Evolutionary conservation across 2,797 vertebrate genomes (phyloP), one percentile per base, ranked within the genome.

Genomic region (Nothura maculosa): DNA sequence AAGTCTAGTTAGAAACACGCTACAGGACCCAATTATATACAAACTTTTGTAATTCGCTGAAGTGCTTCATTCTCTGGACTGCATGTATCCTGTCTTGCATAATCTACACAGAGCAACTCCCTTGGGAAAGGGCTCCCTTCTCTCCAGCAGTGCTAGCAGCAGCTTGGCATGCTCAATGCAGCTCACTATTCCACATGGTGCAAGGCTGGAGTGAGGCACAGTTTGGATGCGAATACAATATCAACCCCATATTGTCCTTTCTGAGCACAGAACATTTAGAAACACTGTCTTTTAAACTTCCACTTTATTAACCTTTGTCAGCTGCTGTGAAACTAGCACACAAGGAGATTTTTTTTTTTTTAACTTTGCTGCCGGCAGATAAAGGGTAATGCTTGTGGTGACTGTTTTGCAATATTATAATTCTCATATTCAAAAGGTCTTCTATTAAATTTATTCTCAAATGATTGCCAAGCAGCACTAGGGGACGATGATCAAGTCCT

Each of bases 261-360:
- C 86, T 64, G 54, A 89, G 54, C 67, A 73, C 68, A 85, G 92
- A 93, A 96, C 82, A 80, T 87, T 62, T 75, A 94, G 80, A 93
- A 97, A 92, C 15, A 9, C 12, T 90, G 66, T 66, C 88, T 97
- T 96, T 80, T 89, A 95, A 96, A 81, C 61, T 25, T 81, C 85
- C 68, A 20, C 96, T 97, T 98, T 96, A 96, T 97, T 98, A 97
- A 98, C 95, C 97, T 98, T 97, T 97, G 93, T 96, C 96, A 96
- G 81, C 54, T 85, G 75, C 89, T 93, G 81, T 60, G 68, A 95
- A 97, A 95, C 55, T 90, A 81, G 93, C 30, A 58, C 48, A 89
- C 72, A 91, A 96, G 91, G 87, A 91, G 92, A 91, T 94, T 97
- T 97, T 97, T 72, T 97, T 97, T 97, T 72, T 97, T 69, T 97